Percentiles rank a stretch among this genome's conserved stretches.
phyloP scores from a whole-genome alignment of 1,140 invertebrate genomes.

The Drosophila bocki region DNA sequence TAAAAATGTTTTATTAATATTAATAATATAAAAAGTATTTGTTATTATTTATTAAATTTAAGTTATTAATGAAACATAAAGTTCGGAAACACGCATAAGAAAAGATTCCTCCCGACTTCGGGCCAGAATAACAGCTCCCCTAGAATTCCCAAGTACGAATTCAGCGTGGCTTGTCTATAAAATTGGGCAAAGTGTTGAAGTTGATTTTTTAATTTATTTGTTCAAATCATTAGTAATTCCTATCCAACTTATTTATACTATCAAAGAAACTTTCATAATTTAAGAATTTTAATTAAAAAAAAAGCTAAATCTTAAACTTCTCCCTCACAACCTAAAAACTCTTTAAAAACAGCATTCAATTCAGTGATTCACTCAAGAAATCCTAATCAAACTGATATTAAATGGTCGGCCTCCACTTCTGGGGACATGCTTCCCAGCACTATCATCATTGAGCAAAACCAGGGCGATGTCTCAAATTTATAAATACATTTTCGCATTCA shows the following conservation, averaged over 20 bases:
- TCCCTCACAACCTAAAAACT: not conserved
- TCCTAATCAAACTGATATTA: constrained; percentile 8
- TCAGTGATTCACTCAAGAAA: constrained; percentile 26
- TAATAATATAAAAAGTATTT: not conserved
- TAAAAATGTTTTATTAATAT: not conserved
- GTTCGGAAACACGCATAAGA: not conserved
- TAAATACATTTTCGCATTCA: constrained; percentile 62
- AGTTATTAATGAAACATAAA: not conserved
- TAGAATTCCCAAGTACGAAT: not conserved
- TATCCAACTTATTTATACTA: not conserved
- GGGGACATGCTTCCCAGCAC: constrained; percentile 3
- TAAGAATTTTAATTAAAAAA: not conserved
- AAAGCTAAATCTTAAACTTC: accelerated
- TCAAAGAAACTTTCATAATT: not conserved
- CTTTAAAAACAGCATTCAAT: not conserved
- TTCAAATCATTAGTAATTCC: not conserved
- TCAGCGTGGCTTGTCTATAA: not conserved
- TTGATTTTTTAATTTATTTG: not conserved
- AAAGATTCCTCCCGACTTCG: not conserved
- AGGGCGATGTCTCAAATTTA: constrained; percentile 48
- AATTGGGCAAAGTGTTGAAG: too few relatives aligned
- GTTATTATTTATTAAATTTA: too few relatives aligned
- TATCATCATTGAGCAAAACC: constrained; percentile 32
- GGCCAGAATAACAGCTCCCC: not conserved
- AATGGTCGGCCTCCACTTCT: not conserved